Evolutionary conservation across 1,140 invertebrate genomes (phyloP).

Genomic region (Bombus fervidus): DNA sequence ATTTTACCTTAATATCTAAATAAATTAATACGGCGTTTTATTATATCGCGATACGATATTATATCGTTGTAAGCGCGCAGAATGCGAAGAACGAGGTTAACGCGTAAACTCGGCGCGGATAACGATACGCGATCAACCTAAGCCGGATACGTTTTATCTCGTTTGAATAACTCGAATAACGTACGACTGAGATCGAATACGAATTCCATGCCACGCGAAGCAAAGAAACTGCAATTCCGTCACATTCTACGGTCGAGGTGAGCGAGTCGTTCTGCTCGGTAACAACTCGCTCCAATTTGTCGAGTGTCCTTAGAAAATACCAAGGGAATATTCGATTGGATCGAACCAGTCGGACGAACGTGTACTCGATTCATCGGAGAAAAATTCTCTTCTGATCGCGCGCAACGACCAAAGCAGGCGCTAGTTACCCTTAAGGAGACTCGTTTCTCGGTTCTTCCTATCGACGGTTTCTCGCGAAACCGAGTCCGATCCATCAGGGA

Average conservation of each 20-base stretch:
- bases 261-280: constrained; percentile 23
- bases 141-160: constrained; percentile 1
- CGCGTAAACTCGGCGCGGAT: background rate
- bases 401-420: background rate
- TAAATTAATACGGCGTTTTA: too few species aligned
- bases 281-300: constrained; percentile 47
- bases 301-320: constrained; percentile 24
- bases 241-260: constrained; percentile 23
- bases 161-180: constrained; percentile 5
- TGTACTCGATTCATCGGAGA: background rate
- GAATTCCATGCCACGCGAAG: background rate
- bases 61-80: background rate
- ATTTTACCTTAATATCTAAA: too few species aligned
- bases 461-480: constrained; percentile 28
- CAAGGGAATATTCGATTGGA: constrained; percentile 29
- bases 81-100: background rate
- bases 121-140: background rate
- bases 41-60: accelerated
- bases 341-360: background rate
- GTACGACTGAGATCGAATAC: background rate
- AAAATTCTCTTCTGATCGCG: constrained; percentile 19
- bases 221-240: constrained; percentile 15
- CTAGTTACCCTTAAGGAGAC: constrained; percentile 53
- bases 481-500: constrained; percentile 19
- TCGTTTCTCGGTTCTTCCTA: constrained; percentile 25